These are phyloP conservation scores for Leucoraja erinaceus DNA, from an alignment of 2,113 vertebrate genomes.

Conservation along the genomic window DNA sequence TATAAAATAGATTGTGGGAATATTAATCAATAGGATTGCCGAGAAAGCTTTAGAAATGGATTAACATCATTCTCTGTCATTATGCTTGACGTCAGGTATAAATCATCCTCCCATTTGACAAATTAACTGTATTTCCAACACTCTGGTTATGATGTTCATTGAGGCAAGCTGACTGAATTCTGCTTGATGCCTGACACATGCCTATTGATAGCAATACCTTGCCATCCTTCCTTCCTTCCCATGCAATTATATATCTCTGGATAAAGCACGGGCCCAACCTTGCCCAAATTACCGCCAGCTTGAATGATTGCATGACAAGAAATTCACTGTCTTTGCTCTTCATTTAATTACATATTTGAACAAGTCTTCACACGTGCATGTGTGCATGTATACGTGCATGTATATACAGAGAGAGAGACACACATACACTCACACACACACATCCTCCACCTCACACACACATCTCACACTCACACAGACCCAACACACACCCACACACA, in stretches of 20 bases:
- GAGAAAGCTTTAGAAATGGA: not conserved
- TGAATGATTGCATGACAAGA: not conserved
- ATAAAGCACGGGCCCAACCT: not conserved
- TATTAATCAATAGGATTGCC: not conserved
- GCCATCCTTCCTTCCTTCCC: not conserved
- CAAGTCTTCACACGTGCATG: not conserved
- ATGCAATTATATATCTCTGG: too few species aligned
- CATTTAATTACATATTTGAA: not conserved
- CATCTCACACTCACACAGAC: too few species aligned
- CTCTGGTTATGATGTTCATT: not conserved
- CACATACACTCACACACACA: too few species aligned
- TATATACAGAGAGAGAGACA: too few species aligned
- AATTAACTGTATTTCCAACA: not conserved
- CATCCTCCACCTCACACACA: too few species aligned
- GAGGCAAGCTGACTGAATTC: not conserved
- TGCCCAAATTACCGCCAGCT: not conserved
- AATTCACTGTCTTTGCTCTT: not conserved
- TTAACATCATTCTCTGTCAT: not conserved
- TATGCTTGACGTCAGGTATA: not conserved
- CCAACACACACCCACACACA: too few species aligned
- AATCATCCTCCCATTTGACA: not conserved
- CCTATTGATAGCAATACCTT: not conserved
- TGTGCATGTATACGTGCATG: not conserved
- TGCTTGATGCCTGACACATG: not conserved
- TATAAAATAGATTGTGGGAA: not conserved